These are phyloP conservation scores for Callyntrura guangdongensis DNA, from an alignment of 2,888 invertebrate genomes.

Conservation along the genomic window DNA sequence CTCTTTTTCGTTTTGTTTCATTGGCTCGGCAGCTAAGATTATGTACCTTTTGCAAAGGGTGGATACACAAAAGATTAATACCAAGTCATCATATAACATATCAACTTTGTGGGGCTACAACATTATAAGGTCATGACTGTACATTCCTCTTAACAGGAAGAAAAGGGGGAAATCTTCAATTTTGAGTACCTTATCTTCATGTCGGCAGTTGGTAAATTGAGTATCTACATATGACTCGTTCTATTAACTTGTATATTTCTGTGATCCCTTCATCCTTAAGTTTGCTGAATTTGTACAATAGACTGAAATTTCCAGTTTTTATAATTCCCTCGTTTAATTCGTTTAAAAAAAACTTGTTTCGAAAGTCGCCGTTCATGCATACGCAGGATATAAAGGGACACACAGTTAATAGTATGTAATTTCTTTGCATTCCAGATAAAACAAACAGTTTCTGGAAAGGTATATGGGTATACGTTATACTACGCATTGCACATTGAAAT, in stretches of 20 bases:
- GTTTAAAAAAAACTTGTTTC: background rate
- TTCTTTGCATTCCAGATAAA: slow-evolving; percentile 11
- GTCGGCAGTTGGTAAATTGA: slow-evolving; percentile 8
- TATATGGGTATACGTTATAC: slow-evolving; percentile 27
- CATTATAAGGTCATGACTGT: background rate
- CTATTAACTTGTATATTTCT: slow-evolving; percentile 24
- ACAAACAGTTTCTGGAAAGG: slow-evolving; percentile 9
- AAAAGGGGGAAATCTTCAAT: background rate
- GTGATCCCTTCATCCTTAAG: slow-evolving; percentile 38
- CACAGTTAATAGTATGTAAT: slow-evolving; percentile 40
- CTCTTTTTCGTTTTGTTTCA: slow-evolving; percentile 93
- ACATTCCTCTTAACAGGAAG: too few species aligned
- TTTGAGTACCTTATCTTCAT: slow-evolving; percentile 23
- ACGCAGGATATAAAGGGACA: slow-evolving; percentile 41
- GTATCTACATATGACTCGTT: background rate
- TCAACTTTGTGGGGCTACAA: background rate
- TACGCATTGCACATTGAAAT: background rate
- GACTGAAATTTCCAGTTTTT: slow-evolving; percentile 34
- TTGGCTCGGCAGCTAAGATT: slow-evolving; percentile 98
- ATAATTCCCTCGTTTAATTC: background rate
- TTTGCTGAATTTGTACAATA: background rate
- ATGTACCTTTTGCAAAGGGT: slow-evolving; percentile 93
- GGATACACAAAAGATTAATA: background rate
- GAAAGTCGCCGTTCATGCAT: background rate
- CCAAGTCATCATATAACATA: background rate